phyloP scores from a whole-genome alignment of 1,140 invertebrate genomes.

The Drosophila ficusphila region DNA sequence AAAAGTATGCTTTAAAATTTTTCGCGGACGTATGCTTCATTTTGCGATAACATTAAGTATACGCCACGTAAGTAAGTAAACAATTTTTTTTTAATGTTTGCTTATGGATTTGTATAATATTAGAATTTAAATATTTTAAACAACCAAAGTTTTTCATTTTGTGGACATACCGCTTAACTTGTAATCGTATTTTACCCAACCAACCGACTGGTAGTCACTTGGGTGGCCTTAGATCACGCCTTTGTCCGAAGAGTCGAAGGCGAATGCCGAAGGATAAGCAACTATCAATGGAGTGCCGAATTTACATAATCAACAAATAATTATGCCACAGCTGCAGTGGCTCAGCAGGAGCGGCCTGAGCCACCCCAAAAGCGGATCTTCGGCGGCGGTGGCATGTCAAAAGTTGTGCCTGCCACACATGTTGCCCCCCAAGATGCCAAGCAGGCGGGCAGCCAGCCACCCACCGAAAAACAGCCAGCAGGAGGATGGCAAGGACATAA shows the following conservation, averaged over 20 bases:
- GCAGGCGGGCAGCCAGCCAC: constrained; percentile 2
- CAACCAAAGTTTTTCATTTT: too few relatives aligned
- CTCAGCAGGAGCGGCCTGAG: constrained; percentile 8
- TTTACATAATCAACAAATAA: constrained; percentile 82
- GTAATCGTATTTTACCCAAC: background rate
- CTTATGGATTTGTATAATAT: too few relatives aligned
- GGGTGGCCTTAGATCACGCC: background rate
- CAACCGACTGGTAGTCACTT: background rate
- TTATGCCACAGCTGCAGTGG: constrained; percentile 69
- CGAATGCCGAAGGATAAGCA: constrained; percentile 23
- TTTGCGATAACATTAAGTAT: too few relatives aligned
- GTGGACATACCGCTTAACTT: background rate
- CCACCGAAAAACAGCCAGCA: background rate
- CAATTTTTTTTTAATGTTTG: too few relatives aligned
- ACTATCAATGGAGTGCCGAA: constrained; percentile 70
- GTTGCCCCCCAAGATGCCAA: constrained; percentile 30
- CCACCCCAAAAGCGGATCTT: constrained; percentile 16
- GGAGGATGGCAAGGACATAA: constrained; percentile 20
- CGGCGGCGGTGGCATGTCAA: constrained; percentile 55
- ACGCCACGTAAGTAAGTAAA: too few relatives aligned
- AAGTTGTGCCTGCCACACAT: constrained; percentile 64
- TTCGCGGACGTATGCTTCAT: too few relatives aligned
- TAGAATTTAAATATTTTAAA: too few relatives aligned
- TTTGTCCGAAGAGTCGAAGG: background rate
- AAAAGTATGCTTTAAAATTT: too few relatives aligned